These are phyloP conservation scores for Mesopsocus fuscifrons DNA, from an alignment of 2,888 invertebrate species.

Conservation along the genomic window DNA sequence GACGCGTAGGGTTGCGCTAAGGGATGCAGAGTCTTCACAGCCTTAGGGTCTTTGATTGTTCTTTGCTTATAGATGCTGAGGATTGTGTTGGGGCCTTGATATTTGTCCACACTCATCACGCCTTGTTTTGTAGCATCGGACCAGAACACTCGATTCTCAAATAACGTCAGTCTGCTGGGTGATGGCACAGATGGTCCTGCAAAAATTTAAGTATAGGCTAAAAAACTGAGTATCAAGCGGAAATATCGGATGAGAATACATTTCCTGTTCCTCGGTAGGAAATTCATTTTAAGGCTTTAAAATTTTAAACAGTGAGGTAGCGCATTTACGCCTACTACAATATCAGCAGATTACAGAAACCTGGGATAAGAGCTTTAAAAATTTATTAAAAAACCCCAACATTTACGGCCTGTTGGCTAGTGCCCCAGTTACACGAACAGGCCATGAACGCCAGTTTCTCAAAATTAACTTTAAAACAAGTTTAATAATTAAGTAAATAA, in stretches of 20 bases:
- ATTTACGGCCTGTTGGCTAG: no score
- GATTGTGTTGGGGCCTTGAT: conserved; percentile 56
- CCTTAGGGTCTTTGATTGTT: conserved; percentile 65
- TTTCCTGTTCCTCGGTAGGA: neutral
- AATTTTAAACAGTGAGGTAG: no score
- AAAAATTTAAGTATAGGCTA: conserved; percentile 11
- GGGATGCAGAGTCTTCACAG: conserved; percentile 62
- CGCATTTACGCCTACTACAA: no score
- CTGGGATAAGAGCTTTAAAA: no score
- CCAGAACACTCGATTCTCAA: conserved; percentile 79
- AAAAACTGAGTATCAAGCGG: no score
- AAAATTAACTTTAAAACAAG: no score
- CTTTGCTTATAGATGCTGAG: conserved; percentile 61
- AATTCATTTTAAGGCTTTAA: no score
- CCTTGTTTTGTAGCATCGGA: conserved; percentile 82
- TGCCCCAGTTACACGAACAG: no score
- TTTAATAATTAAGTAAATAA: no score
- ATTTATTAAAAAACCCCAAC: no score
- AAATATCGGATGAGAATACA: neutral
- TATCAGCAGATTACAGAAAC: no score
- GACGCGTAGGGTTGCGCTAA: conserved; percentile 47
- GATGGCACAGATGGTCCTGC: conserved; percentile 61
- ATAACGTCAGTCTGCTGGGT: conserved; percentile 62
- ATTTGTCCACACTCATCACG: conserved; percentile 72
- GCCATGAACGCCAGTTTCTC: no score